phyloP scores from a whole-genome alignment of 1,140 invertebrate genomes.

The Bradysia coprophila region DNA sequence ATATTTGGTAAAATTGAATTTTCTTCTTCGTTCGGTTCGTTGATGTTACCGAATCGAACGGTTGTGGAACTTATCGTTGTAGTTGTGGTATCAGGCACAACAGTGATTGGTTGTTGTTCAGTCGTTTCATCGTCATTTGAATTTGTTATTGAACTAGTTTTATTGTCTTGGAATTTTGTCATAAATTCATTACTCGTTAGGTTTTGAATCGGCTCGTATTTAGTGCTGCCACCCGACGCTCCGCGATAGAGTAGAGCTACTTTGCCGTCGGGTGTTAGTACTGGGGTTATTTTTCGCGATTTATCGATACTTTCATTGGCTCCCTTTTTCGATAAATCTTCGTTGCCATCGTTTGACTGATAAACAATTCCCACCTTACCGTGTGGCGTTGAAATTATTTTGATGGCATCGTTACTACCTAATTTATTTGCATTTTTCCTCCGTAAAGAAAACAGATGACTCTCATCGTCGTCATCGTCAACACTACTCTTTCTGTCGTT shows the following conservation, averaged over 20 bases:
- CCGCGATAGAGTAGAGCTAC: constrained; percentile 24
- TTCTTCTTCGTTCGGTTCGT: constrained; percentile 8
- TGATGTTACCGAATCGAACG: constrained; percentile 8
- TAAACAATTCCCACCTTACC: constrained; percentile 24
- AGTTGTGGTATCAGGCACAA: neutral
- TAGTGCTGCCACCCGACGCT: constrained; percentile 15
- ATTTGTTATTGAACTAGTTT: constrained; percentile 1
- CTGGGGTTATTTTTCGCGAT: constrained; percentile 21
- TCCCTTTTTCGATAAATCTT: constrained; percentile 4
- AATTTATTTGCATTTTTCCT: neutral
- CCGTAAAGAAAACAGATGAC: neutral
- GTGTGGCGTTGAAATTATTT: constrained; percentile 21
- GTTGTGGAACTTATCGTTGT: constrained; percentile 11
- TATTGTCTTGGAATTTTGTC: constrained; percentile 1
- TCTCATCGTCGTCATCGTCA: constrained; percentile 13
- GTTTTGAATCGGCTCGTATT: constrained; percentile 23
- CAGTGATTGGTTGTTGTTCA: neutral
- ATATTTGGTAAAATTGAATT: constrained; percentile 21
- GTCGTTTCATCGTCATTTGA: constrained; percentile 3
- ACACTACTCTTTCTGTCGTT: constrained; percentile 9
- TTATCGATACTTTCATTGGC: neutral
- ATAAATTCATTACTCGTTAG: constrained; percentile 9
- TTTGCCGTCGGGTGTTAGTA: constrained; percentile 24
- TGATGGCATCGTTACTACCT: constrained; percentile 18
- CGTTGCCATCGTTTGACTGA: constrained; percentile 14